Percentiles rank a stretch among this genome's conserved stretches.
Conservation (phyloP, 2,797 vertebrate species). For the Sebastes aleutianus region DNA sequence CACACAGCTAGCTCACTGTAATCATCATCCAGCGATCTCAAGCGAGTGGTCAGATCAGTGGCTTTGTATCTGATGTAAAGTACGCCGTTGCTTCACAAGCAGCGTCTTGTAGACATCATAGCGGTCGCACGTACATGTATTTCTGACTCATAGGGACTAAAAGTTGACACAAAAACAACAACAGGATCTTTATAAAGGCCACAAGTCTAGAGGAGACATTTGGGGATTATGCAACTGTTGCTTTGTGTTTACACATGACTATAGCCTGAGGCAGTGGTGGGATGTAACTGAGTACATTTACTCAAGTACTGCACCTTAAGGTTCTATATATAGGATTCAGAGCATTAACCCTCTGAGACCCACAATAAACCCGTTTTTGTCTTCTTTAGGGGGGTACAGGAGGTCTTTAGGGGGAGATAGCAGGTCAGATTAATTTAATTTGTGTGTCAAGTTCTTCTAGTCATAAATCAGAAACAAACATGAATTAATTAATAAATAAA, state of each 20-base stretch:
- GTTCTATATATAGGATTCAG: no score
- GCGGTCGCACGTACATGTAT: background rate
- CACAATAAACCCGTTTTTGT: no score
- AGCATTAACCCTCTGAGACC: no score
- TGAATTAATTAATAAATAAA: no score
- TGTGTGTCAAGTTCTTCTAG: no score
- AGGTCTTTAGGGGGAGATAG: accelerated
- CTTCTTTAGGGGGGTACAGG: no score
- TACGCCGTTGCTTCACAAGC: accelerated
- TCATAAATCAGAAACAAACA: no score
- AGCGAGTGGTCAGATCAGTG: slow-evolving; percentile 7
- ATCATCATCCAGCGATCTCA: background rate
- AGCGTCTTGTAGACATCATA: background rate
- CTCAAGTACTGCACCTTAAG: background rate
- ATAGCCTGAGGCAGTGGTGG: background rate
- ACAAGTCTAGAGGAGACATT: background rate
- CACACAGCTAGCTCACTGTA: background rate
- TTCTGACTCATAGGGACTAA: background rate
- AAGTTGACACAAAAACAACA: background rate
- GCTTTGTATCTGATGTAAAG: background rate
- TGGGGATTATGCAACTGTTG: background rate
- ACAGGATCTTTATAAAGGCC: background rate
- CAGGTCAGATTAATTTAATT: no score
- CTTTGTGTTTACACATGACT: background rate
- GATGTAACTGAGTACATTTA: background rate